Evolutionary conservation across 2,113 vertebrate genomes (phyloP).

Genomic region (Tupaia tana): DNA sequence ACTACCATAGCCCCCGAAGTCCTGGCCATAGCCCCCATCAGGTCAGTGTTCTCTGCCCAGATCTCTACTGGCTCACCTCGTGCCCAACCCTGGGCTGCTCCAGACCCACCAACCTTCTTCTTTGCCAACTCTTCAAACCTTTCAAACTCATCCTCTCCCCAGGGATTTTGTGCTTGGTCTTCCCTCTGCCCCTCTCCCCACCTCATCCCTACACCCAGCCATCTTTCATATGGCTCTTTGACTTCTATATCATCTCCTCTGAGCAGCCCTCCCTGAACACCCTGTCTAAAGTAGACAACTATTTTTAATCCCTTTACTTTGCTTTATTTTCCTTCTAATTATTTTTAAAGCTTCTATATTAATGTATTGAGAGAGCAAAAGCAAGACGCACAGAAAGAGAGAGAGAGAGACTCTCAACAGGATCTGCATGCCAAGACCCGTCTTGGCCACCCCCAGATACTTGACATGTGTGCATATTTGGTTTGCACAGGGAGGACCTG

Average conservation of each 20-base stretch:
- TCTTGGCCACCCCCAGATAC: too few relatives aligned
- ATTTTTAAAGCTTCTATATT: too few relatives aligned
- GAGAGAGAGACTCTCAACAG: too few relatives aligned
- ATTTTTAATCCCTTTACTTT: not conserved
- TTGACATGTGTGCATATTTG: too few relatives aligned
- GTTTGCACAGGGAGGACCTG: too few relatives aligned
- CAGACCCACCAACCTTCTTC: not conserved
- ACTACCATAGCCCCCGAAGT: not conserved
- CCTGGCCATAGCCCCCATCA: fast-evolving
- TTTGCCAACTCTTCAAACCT: not conserved
- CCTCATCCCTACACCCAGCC: too few relatives aligned
- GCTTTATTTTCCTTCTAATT: not conserved
- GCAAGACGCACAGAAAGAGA: too few relatives aligned
- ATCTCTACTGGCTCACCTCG: not conserved
- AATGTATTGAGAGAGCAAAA: too few relatives aligned
- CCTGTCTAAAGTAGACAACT: not conserved
- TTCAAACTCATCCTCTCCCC: not conserved
- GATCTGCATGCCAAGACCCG: too few relatives aligned
- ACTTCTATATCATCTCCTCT: not conserved
- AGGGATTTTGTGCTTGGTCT: not conserved
- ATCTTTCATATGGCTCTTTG: not conserved
- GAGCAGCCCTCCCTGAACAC: not conserved
- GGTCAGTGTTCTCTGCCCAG: not conserved
- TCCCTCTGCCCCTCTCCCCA: not conserved
- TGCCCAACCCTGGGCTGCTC: fast-evolving